Evolutionary conservation across 2,797 vertebrate genomes (phyloP), one percentile per base, ranked within the genome.

Genomic region (Triplophysa yarkandensis): DNA sequence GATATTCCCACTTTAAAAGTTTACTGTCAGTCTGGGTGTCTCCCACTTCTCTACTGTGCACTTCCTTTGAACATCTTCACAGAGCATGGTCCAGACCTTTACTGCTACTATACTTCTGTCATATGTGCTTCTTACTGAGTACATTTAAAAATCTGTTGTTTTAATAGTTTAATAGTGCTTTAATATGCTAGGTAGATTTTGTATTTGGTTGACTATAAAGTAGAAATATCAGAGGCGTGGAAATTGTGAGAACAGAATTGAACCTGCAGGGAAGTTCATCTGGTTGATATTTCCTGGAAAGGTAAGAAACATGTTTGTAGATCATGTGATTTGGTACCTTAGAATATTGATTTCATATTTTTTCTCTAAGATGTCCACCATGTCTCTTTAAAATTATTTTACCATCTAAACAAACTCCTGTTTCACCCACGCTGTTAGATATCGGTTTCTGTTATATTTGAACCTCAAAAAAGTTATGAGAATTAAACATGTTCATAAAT

Each of bases 1-100:
- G 41, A 68, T 75, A 57, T 23, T 48, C 32, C 68, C 75, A 44
- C 71, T 74, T 81, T 82, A 68, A 83, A 65, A 58, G 58, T 68
- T 43, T 54, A 73, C 39, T 63, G 87, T 88, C 77, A 86, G 88
- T 77, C 46, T 67, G 63, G 48, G 19, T 58, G 62, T 73, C 60
- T 34, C 60, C 27, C 65, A 61, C 46, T 36, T 4, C 63, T 69
- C 25, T 57, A 61, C 43, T 63, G 34, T 41, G 7, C 23, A 41
- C 14, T 39, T 48, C 34, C 44, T 54, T 21, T 23, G 39, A 63
- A 50, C 43, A 50, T 68, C 43, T 54, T 34, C 41, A 6, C 7
- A 4, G 32, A 58, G 25, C 34, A 21, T 7, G 1, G 28, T 39
- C 16, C 70, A 64, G 17, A 55, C n/a, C 28, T 46, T 28, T 48